These are phyloP conservation scores for Torymus aiolomorphi DNA, from an alignment of 2,888 invertebrate genomes.

Conservation along the genomic window DNA sequence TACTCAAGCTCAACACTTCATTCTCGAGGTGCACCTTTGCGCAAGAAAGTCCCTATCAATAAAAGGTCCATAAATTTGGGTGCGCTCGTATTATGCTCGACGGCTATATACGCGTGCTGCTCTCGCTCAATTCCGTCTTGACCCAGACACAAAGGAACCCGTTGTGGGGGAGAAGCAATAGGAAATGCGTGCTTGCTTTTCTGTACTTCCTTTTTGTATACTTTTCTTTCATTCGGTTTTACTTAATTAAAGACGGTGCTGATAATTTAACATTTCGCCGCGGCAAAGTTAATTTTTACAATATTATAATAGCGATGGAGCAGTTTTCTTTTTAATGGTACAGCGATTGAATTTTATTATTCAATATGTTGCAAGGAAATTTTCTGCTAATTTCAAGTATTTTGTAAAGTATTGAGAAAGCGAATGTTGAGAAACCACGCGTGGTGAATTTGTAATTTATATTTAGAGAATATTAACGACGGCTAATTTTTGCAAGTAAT, in stretches of 20 bases:
- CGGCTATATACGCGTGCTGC: not conserved
- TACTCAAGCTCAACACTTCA: no score
- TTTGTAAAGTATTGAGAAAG: no score
- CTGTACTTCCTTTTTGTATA: constrained; percentile 31
- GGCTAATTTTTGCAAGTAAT: no score
- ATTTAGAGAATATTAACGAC: no score
- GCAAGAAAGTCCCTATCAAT: no score
- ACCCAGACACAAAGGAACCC: constrained; percentile 48
- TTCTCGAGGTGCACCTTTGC: no score
- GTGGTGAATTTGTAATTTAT: no score
- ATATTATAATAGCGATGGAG: not conserved
- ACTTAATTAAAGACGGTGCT: constrained; percentile 28
- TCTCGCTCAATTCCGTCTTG: constrained; percentile 44
- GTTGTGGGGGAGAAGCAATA: constrained; percentile 37
- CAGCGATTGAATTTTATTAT: no score
- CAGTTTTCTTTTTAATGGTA: no score
- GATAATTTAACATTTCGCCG: constrained; percentile 9
- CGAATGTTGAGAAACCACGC: no score
- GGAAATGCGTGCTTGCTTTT: constrained; percentile 37
- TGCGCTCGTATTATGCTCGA: constrained; percentile 29
- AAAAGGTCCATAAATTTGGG: constrained; percentile 42
- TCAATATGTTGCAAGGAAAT: no score
- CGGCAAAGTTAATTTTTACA: constrained; percentile 12
- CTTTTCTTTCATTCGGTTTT: not conserved
- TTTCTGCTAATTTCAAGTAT: no score